Evolutionary conservation across 2,888 invertebrate species (phyloP).

Genomic region (Cantharis flavilabris): DNA sequence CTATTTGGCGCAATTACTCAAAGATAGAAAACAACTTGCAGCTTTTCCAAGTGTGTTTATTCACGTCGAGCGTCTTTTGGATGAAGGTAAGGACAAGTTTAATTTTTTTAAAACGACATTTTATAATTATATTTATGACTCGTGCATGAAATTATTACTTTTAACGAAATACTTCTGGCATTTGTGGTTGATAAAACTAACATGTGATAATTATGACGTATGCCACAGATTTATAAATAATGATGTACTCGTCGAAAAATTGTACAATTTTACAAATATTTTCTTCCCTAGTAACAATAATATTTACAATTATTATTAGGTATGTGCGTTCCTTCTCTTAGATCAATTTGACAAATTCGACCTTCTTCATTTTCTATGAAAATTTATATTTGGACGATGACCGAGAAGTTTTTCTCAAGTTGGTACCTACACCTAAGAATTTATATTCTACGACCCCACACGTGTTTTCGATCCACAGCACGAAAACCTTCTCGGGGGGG

Average conservation of each 20-base stretch:
- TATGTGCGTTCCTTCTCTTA: too few relatives aligned
- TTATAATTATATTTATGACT: background rate
- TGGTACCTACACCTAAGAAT: background rate
- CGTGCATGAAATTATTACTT: background rate
- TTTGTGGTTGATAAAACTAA: constrained; percentile 40
- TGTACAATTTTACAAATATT: background rate
- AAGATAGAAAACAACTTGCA: constrained; percentile 99
- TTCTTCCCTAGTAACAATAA: background rate
- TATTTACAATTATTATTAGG: background rate
- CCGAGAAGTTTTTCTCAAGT: background rate
- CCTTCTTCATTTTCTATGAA: background rate
- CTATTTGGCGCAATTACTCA: constrained; percentile 99
- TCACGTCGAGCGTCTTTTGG: constrained; percentile 97
- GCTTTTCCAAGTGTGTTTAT: constrained; percentile 99
- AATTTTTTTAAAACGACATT: background rate
- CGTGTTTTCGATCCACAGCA: background rate
- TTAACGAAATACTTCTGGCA: constrained; percentile 21
- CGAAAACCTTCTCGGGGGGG: background rate
- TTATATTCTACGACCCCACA: background rate
- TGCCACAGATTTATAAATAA: constrained; percentile 24
- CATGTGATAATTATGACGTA: constrained; percentile 47
- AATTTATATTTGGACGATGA: background rate
- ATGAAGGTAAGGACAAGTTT: constrained; percentile 83
- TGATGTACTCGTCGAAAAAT: constrained; percentile 1
- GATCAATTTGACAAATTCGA: background rate